Percentiles rank a stretch among this genome's conserved stretches.
phyloP scores from a whole-genome alignment of 2,888 invertebrate species.

The Pristionchus mayeri region DNA sequence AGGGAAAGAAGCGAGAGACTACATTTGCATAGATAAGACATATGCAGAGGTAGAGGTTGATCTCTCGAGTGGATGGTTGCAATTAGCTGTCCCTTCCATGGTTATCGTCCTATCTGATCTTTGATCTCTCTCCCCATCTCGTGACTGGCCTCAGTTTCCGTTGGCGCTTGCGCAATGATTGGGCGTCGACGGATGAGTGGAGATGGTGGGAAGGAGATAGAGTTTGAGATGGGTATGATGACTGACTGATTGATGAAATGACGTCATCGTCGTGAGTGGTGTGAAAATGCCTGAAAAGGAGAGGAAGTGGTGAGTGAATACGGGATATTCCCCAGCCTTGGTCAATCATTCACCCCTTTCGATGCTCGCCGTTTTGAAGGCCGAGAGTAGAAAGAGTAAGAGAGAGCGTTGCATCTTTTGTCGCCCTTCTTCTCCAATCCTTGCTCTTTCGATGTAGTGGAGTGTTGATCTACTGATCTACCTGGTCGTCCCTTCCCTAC shows the following conservation, averaged over 20 bases:
- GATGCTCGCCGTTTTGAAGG: slow-evolving; percentile 7
- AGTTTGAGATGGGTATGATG: neutral
- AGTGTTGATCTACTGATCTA: neutral
- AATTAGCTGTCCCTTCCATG: neutral
- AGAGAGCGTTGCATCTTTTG: neutral
- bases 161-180: neutral
- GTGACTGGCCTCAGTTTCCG: neutral
- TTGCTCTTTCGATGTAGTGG: neutral
- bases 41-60: neutral
- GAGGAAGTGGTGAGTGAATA: neutral
- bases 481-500: neutral
- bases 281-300: neutral
- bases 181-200: neutral
- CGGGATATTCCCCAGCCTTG: neutral
- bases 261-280: neutral
- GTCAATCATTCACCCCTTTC: slow-evolving; percentile 13
- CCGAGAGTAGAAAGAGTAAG: slow-evolving; percentile 37
- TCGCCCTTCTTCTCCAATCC: neutral
- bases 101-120: slow-evolving; percentile 10
- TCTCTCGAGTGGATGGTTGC: neutral
- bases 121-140: slow-evolving; percentile 30
- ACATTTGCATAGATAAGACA: slow-evolving; percentile 28
- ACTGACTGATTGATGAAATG: neutral
- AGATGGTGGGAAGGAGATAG: neutral
- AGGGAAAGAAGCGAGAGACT: neutral